phyloP scores from a whole-genome alignment of 1,140 invertebrate genomes.

The Lucilia cuprina region DNA sequence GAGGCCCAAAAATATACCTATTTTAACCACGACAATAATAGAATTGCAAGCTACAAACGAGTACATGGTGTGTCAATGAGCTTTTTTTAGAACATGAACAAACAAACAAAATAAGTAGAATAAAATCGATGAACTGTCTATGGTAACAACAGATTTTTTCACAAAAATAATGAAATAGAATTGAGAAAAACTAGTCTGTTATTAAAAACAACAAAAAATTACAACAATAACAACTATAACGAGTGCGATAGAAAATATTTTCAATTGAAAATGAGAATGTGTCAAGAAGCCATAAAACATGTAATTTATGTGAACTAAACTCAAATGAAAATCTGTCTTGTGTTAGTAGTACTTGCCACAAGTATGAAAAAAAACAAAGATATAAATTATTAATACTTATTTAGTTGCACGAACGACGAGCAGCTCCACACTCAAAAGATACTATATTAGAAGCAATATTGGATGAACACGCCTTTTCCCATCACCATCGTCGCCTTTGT shows the following conservation, averaged over 20 bases:
- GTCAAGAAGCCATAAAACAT: conserved; percentile 12
- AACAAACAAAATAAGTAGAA: neutral
- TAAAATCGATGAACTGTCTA: neutral
- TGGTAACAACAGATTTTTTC: neutral
- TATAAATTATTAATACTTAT: neutral
- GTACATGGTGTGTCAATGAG: neutral
- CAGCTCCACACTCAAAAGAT: too few species aligned
- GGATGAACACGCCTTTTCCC: too few species aligned
- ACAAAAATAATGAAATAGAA: neutral
- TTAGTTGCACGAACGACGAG: too few species aligned
- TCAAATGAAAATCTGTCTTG: neutral
- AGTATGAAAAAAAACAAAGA: neutral
- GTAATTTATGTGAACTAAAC: conserved; percentile 1
- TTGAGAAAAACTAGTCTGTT: neutral
- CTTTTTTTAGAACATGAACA: neutral
- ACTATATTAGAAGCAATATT: too few species aligned
- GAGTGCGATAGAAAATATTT: neutral
- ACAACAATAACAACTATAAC: neutral
- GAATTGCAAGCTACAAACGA: neutral
- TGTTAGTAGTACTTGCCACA: too few species aligned
- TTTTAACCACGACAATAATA: neutral
- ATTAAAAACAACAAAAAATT: neutral
- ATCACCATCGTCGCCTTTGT: too few species aligned
- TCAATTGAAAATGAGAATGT: neutral
- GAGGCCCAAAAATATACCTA: too few species aligned